A percentile compares a stretch with the other conserved stretches of the same genome.
Conservation (phyloP, 2,797 vertebrate genomes). For the Mormyrus proboscirostris region DNA sequence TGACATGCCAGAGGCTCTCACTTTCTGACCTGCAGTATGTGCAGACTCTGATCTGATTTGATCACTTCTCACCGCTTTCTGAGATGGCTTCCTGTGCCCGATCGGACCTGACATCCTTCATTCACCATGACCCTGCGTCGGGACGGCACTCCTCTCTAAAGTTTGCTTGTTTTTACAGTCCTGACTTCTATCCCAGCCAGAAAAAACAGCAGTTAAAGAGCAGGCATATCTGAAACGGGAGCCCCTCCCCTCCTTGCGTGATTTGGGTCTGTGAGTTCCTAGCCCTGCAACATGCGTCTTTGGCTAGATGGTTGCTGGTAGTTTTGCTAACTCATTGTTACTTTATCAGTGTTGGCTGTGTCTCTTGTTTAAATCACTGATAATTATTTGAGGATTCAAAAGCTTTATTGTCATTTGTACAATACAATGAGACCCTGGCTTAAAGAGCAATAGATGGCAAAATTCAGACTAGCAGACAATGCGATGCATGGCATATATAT, state of each 20-base stretch:
- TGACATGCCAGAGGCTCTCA: not conserved
- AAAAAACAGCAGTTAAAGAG: not conserved
- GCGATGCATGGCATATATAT: not conserved
- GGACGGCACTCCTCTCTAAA: not conserved
- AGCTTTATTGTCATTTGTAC: not conserved
- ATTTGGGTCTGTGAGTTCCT: not conserved
- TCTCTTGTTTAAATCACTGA: not conserved
- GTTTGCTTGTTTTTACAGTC: not conserved
- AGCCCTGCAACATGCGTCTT: not conserved
- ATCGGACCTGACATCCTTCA: not conserved
- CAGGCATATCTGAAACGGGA: not conserved
- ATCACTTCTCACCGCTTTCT: not conserved
- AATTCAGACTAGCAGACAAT: not conserved
- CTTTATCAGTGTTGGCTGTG: not conserved
- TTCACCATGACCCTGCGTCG: not conserved
- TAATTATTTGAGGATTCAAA: not conserved
- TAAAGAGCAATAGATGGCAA: not conserved
- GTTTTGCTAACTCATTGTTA: not conserved
- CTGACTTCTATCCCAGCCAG: not conserved
- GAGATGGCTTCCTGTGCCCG: not conserved
- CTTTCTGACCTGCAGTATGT: not conserved
- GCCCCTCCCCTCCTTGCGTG: not conserved
- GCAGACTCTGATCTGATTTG: not conserved
- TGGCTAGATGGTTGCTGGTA: not conserved
- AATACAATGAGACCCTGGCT: not conserved